Evolutionary conservation across 2,888 invertebrate species (phyloP), one percentile per base, ranked within the genome.

Genomic region (Melikaiella ostensackeni): DNA sequence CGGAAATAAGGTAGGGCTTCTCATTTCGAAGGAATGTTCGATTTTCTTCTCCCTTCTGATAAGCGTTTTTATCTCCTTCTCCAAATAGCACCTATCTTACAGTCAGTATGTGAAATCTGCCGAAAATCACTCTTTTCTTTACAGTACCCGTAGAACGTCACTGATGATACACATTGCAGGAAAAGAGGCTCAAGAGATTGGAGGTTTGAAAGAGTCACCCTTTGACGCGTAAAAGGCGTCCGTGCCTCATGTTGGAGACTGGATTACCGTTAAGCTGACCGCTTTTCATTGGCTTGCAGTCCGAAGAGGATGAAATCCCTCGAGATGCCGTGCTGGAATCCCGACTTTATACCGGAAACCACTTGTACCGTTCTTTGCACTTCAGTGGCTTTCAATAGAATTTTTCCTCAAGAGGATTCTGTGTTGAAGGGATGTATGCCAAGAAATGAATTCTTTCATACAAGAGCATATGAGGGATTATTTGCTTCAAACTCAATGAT

Each of bases 321-420:
- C 57, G 57, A 57, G 57, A 57, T 57, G 24, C 57, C 13, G 24
- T 9, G 11, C 57, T 24, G 24, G 24, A 57, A 24, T 57, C 24
- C 57, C 5, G 13, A 57, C 57, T 57, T 57, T 57, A 57, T 24
- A 57, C 57, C n/a, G 13, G 24, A 24, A 57, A 57, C 21, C 24
- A 57, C 57, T 57, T 57, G 57, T 57, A 24, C n/a, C 57, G 57
- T 57, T 57, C 57, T 57, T 21, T 57, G 13, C 57, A 57, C 57
- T 13, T 57, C 57, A 57, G 57, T 24, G 13, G 24, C 24, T 24
- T 57, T 24, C 13, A 57, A 24, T 13, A 57, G 24, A 57, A 57
- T 57, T 57, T 57, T 57, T 5, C 24, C 24, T 24, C 24, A 57
- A 57, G 57, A 57, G 57, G 55, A 57, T 57, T 57, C 57, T 57